Percentiles rank a stretch among this genome's conserved stretches.
phyloP scores from a whole-genome alignment of 2,797 vertebrate species.

The Peromyscus aztecus region DNA sequence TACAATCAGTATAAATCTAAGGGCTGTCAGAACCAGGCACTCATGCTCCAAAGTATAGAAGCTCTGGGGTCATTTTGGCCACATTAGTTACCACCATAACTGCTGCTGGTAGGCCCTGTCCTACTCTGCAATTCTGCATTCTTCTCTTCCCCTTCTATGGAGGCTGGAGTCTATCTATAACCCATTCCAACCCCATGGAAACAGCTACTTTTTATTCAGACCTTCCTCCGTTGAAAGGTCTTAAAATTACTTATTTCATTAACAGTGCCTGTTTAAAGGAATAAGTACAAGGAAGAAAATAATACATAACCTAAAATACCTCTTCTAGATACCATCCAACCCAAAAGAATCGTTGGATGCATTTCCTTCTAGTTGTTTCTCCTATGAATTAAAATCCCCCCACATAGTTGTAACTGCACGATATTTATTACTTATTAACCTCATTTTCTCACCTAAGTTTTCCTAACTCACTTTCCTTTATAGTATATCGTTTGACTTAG shows the following conservation, averaged over 20 bases:
- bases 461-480: conserved; percentile 31
- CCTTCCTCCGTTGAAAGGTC: neutral
- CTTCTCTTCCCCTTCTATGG: neutral
- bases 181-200: neutral
- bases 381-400: neutral
- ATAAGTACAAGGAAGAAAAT: conserved; percentile 19
- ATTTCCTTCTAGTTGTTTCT: conserved; percentile 43
- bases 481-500: conserved; percentile 39
- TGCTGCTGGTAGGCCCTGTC: conserved; percentile 26
- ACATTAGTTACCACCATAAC: neutral
- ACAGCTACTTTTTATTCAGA: neutral
- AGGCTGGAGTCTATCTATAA: neutral
- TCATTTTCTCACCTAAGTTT: conserved; percentile 28
- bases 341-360: neutral
- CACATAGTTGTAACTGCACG: neutral
- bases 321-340: conserved; percentile 24
- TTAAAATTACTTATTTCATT: neutral
- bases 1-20: conserved; percentile 70
- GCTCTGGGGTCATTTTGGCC: neutral
- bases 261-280: conserved; percentile 2
- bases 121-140: neutral
- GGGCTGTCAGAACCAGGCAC: conserved; percentile 9
- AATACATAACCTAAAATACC: conserved; percentile 12
- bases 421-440: neutral
- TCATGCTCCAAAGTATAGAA: neutral